Conservation (phyloP, 2,113 vertebrate species). For the Datnioides undecimradiatus region DNA sequence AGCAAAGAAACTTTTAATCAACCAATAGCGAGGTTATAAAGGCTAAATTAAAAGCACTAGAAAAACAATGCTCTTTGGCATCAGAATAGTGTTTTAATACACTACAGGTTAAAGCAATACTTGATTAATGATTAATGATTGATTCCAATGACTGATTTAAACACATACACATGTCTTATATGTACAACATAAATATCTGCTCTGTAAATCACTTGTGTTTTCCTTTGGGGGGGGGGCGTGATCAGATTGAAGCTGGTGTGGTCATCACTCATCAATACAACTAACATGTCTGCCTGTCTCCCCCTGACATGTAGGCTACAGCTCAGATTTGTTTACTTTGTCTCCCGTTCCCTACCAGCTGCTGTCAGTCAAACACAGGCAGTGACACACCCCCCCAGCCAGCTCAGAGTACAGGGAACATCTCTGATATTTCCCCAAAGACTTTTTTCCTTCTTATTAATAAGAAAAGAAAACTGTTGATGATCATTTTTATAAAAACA, state of each 20-base stretch:
- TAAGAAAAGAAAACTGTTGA: background rate
- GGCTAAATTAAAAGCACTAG: background rate
- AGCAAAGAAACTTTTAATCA: background rate
- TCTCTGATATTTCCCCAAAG: background rate
- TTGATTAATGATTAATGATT: too few relatives aligned
- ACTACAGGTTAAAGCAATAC: too few relatives aligned
- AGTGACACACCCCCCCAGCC: background rate
- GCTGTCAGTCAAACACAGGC: background rate
- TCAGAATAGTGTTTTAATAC: background rate
- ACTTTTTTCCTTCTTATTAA: background rate
- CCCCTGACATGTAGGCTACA: background rate
- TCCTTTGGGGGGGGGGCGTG: background rate
- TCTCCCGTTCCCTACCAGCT: background rate
- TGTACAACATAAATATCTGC: background rate
- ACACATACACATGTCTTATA: too few relatives aligned
- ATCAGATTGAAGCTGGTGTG: background rate
- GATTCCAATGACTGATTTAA: background rate
- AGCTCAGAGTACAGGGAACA: background rate
- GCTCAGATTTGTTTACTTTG: background rate
- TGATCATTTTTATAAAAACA: background rate
- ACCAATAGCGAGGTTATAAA: background rate
- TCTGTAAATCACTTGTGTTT: background rate
- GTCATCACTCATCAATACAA: background rate
- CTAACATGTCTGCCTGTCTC: background rate
- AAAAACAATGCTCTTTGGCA: background rate